Evolutionary conservation across 1,140 invertebrate genomes (phyloP).

Genomic region (Steinernema khuongi): DNA sequence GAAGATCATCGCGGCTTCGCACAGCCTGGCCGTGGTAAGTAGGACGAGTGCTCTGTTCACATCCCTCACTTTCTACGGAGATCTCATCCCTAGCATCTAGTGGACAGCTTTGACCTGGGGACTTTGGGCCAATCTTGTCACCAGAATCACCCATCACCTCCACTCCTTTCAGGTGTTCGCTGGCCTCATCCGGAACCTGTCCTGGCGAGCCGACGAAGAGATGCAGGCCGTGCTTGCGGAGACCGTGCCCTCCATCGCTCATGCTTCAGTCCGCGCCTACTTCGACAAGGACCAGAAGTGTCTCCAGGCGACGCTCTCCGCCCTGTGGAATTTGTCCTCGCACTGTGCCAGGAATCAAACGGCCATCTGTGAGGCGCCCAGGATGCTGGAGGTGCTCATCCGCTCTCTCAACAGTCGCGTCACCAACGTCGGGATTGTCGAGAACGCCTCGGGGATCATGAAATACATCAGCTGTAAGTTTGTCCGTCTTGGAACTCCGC

Average conservation of each 20-base stretch:
- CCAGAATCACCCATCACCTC: background rate
- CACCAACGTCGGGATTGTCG: conserved; percentile 31
- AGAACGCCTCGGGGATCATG: conserved; percentile 41
- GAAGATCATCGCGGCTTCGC: conserved; percentile 18
- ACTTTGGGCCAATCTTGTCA: no score
- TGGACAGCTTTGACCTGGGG: no score
- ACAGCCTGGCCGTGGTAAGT: conserved; percentile 23
- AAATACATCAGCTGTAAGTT: conserved; percentile 45
- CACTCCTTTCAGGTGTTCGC: conserved; percentile 26
- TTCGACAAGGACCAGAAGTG: conserved; percentile 33
- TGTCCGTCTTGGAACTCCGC: background rate
- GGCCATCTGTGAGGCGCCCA: conserved; percentile 39
- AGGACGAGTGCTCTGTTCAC: no score
- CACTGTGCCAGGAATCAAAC: conserved; percentile 43
- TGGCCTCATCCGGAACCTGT: conserved; percentile 29
- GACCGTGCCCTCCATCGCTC: conserved; percentile 14
- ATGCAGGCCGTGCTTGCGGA: conserved; percentile 23
- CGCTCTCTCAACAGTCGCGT: conserved; percentile 23
- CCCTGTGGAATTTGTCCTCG: conserved; percentile 40
- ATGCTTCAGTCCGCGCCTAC: conserved; percentile 12
- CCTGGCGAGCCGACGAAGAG: conserved; percentile 31
- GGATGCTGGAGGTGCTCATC: conserved; percentile 34
- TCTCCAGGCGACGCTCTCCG: conserved; percentile 36
- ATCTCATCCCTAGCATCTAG: no score
- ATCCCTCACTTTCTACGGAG: no score